A percentile compares a stretch with the other conserved stretches of the same genome.
These are phyloP conservation scores for Rhinella marina DNA, from an alignment of 2,797 vertebrate species.

Conservation along the genomic window DNA sequence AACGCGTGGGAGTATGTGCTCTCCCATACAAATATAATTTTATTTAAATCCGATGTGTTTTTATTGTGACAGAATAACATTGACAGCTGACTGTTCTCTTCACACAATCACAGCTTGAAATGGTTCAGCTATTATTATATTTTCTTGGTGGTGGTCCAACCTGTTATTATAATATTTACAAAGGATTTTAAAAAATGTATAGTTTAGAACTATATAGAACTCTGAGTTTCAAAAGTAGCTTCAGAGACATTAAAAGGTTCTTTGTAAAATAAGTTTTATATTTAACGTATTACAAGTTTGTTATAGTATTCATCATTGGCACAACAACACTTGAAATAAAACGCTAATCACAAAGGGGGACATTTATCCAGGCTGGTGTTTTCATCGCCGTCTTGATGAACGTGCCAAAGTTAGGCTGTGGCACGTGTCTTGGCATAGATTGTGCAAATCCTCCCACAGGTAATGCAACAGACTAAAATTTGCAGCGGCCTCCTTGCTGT, in stretches of 20 bases:
- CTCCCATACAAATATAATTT: not conserved
- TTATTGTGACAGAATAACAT: not conserved
- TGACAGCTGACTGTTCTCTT: not conserved
- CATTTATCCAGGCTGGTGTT: no score
- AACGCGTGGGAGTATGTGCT: not conserved
- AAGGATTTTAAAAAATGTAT: not conserved
- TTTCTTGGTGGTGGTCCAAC: not conserved
- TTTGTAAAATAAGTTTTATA: not conserved
- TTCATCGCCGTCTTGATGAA: no score
- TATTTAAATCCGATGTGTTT: not conserved
- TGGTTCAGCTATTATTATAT: not conserved
- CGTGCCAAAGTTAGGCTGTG: no score
- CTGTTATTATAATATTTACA: not conserved
- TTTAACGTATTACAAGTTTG: not conserved
- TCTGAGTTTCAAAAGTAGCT: not conserved
- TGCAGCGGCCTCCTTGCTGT: no score
- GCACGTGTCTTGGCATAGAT: no score
- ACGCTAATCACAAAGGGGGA: no score
- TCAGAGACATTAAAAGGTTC: not conserved
- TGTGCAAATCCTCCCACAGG: no score
- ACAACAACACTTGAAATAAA: not conserved
- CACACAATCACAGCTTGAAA: not conserved
- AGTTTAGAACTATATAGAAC: not conserved
- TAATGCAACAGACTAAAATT: no score
- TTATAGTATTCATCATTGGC: not conserved